A percentile compares a stretch with the other conserved stretches of the same genome.
Conservation (phyloP, 1,140 invertebrate genomes). For the Drosophila repletoides region DNA sequence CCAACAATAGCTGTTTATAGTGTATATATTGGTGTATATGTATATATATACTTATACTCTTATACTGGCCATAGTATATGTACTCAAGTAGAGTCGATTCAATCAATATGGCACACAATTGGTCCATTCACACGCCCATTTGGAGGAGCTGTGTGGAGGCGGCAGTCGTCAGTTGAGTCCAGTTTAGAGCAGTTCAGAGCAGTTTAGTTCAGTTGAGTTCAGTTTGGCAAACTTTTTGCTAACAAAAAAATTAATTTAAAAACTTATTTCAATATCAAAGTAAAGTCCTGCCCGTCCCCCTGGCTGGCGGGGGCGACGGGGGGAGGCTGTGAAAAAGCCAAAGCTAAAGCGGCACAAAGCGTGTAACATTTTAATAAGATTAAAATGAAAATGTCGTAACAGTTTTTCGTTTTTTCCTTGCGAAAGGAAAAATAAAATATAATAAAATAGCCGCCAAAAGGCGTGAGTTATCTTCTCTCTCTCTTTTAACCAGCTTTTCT, state of each 20-base stretch:
- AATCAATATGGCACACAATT: slow-evolving; percentile 77
- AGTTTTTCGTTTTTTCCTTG: slow-evolving; percentile 47
- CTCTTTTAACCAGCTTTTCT: slow-evolving; percentile 1
- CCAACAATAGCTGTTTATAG: slow-evolving; percentile 71
- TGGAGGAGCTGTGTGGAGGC: slow-evolving; percentile 26
- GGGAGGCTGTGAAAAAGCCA: slow-evolving; percentile 3
- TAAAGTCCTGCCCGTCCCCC: slow-evolving; percentile 7
- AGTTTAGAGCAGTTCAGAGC: slow-evolving; percentile 23
- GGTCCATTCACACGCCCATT: slow-evolving; percentile 78
- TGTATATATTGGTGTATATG: too few relatives aligned
- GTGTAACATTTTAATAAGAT: slow-evolving; percentile 78
- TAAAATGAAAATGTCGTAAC: slow-evolving; percentile 79
- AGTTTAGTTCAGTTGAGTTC: slow-evolving; percentile 39
- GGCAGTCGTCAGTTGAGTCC: background rate
- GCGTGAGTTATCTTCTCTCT: background rate
- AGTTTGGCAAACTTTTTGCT: slow-evolving; percentile 62
- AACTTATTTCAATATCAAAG: slow-evolving; percentile 78
- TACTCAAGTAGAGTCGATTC: slow-evolving; percentile 43
- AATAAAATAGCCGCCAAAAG: slow-evolving; percentile 36
- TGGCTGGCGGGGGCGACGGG: background rate
- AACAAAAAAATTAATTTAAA: slow-evolving; percentile 81
- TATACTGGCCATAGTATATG: slow-evolving; percentile 26
- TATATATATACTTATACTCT: too few relatives aligned
- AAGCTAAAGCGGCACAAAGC: slow-evolving; percentile 29
- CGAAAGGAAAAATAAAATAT: slow-evolving; percentile 14